phyloP scores from a whole-genome alignment of 2,888 invertebrate species.

The Escarpia spicata region DNA sequence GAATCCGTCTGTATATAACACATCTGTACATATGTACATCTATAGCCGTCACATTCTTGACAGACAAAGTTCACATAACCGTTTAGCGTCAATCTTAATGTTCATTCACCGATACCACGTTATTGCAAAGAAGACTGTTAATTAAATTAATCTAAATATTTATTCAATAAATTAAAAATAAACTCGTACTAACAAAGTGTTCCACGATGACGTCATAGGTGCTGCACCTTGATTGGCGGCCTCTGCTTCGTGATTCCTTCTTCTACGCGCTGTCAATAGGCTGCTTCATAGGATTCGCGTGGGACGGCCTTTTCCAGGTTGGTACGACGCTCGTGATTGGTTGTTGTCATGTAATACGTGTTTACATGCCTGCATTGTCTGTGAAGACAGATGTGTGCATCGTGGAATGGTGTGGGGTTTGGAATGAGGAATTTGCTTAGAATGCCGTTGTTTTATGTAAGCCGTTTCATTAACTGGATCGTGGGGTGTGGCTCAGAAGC shows the following conservation, averaged over 20 bases:
- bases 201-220: constrained; percentile 36
- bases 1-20: background rate
- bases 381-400: too few species aligned
- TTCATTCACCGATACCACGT: background rate
- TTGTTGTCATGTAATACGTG: background rate
- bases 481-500: too few species aligned
- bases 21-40: background rate
- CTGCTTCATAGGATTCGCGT: constrained; percentile 46
- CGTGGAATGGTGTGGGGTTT: too few species aligned
- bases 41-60: background rate
- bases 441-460: too few species aligned
- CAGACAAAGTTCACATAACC: background rate
- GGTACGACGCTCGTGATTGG: background rate
- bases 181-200: background rate
- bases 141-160: background rate
- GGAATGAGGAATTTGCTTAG: too few species aligned
- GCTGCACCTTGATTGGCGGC: constrained; percentile 47
- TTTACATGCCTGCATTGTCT: background rate
- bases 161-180: background rate
- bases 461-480: too few species aligned
- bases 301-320: constrained; percentile 42
- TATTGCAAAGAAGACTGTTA: background rate
- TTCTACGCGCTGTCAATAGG: constrained; percentile 49
- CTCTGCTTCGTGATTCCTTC: constrained; percentile 43
- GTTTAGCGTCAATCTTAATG: background rate